phyloP scores from a whole-genome alignment of 2,888 invertebrate species.

The Scaptomyza tumidula region DNA sequence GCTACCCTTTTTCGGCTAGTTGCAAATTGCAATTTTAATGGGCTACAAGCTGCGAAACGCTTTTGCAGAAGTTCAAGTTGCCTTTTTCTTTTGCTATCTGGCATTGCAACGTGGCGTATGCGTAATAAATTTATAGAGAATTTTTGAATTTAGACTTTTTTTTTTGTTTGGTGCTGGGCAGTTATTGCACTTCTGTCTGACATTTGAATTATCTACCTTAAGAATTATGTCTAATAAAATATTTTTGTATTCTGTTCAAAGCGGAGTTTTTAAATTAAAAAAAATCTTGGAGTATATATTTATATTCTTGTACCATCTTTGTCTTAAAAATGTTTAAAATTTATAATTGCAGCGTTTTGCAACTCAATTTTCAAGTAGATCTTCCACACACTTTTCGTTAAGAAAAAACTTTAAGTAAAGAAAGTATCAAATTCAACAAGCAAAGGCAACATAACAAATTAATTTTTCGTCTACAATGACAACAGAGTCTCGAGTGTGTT shows the following conservation, averaged over 20 bases:
- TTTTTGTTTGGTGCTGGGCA: conserved; percentile 7
- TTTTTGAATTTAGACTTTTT: conserved; percentile 10
- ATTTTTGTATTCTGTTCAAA: too few relatives aligned
- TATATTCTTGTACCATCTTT: too few relatives aligned
- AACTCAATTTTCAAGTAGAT: background rate
- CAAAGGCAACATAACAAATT: conserved; percentile 73
- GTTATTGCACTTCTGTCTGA: conserved; percentile 13
- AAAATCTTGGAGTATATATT: too few relatives aligned
- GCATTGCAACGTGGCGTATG: conserved; percentile 44
- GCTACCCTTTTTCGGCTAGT: conserved; percentile 11
- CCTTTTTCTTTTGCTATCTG: conserved; percentile 5
- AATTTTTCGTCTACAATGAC: conserved; percentile 73
- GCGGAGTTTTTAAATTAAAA: too few relatives aligned
- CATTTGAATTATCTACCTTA: conserved; percentile 20
- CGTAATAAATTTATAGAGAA: conserved; percentile 39
- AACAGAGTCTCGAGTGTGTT: conserved; percentile 41
- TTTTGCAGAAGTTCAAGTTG: conserved; percentile 34
- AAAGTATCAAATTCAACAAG: conserved; percentile 48
- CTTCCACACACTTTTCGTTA: background rate
- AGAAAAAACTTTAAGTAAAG: background rate
- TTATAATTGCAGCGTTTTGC: too few relatives aligned
- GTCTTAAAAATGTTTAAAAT: too few relatives aligned
- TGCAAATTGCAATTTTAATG: conserved; percentile 59
- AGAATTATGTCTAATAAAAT: background rate
- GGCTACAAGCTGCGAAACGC: conserved; percentile 40